These are phyloP conservation scores for Pterobdella sp. DNA, from an alignment of 2,888 invertebrate genomes.

Conservation along the genomic window DNA sequence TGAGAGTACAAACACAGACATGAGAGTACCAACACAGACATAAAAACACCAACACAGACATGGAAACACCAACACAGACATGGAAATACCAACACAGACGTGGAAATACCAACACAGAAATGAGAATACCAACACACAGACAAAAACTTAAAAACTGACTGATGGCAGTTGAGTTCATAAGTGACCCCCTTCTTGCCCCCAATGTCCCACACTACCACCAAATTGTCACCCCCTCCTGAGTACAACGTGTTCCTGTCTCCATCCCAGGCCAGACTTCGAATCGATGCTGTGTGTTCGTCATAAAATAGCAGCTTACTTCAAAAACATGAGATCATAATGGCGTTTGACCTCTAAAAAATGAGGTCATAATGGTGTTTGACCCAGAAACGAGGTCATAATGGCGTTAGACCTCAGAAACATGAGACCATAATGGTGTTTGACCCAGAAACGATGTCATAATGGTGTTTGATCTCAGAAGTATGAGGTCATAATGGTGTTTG, in stretches of 20 bases:
- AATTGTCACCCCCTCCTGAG: constrained; percentile 90
- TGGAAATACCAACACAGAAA: neutral
- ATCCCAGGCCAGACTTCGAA: constrained; percentile 88
- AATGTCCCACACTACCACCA: constrained; percentile 90
- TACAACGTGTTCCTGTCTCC: constrained; percentile 77
- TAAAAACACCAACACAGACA: neutral
- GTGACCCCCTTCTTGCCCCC: constrained; percentile 92
- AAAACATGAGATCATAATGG: too few species aligned
- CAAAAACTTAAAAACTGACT: constrained; percentile 39
- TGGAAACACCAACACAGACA: neutral
- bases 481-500: too few species aligned
- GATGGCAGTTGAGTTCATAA: constrained; percentile 88
- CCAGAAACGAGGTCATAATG: too few species aligned
- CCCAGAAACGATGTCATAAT: too few species aligned
- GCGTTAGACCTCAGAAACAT: too few species aligned
- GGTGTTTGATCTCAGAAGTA: too few species aligned
- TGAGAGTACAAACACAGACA: neutral
- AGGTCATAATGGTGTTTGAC: too few species aligned
- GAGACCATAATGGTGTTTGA: too few species aligned
- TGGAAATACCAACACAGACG: neutral
- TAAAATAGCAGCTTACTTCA: too few species aligned
- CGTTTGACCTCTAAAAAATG: too few species aligned
- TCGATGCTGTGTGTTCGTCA: too few species aligned
- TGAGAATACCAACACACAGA: neutral
- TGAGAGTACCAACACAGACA: neutral